Base-by-base conservation (phyloP, 2,888 invertebrate genomes). In the Eristalis arbustorum region DNA sequence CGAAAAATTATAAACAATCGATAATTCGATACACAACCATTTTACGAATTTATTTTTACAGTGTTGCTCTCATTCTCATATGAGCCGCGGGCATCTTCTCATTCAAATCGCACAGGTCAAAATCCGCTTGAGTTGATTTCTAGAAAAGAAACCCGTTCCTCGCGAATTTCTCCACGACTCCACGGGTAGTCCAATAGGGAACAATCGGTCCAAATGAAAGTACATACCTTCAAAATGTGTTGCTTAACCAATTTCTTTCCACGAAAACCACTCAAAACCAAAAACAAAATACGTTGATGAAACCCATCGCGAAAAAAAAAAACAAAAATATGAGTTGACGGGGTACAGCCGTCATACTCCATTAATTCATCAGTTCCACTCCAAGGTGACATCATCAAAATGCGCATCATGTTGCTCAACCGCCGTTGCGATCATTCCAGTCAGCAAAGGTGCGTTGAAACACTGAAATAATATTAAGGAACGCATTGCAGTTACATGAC, bases 131-230 rank as follows among this genome's bases (percentile, higher is more conserved):
- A 80, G 80, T 14, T 56, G 80, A 61, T 63, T 67, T 40, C 13
- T 13, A 68, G n/a, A 22, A 25, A 6, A 10, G 40, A 72, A 79
- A 76, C 72, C 31, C 42, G 78, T 71, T 66, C 18, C 62, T 59
- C 73, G 61, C 72, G 11, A 77, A 81, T 82, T 74, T 81, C 80
- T 78, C 81, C 28, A 37, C 72, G 34, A 11, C 59, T 18, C 18
- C 18, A 8, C 18, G 49, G 59, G 25, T 59, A 23, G 59, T 28
- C 59, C 25, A 23, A 77, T 77, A 42, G 77, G 14, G 73, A 85
- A 74, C 85, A 82, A 82, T 85, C 77, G 56, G 31, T 28, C 62
- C 56, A 85, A 82, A 74, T 82, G 74, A 82, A 82, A 85, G 81
- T 62, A 74, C 73, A 72, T 71, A 66, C 73, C 18, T 34, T 22